phyloP scores from a whole-genome alignment of 2,888 invertebrate species.

The Lycia hirtaria region DNA sequence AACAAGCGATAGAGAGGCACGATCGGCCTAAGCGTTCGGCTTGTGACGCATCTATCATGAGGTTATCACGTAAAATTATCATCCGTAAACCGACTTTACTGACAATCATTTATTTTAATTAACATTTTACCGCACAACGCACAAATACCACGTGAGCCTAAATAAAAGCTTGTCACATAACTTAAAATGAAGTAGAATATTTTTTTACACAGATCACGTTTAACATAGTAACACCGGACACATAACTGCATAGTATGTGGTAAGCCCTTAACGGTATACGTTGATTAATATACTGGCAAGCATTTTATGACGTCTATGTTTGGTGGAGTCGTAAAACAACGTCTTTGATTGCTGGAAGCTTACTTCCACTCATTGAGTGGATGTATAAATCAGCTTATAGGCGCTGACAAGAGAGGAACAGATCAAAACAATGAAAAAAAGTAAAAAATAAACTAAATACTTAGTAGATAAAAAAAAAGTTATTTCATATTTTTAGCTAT shows the following conservation, averaged over 20 bases:
- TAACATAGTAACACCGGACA: conserved; percentile 25
- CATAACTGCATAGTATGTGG: conserved; percentile 35
- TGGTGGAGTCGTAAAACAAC: conserved; percentile 39
- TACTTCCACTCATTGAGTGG: conserved; percentile 34
- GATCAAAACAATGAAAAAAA: not conserved
- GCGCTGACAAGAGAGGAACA: not conserved
- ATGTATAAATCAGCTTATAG: conserved; percentile 29
- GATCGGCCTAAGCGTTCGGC: too few relatives aligned
- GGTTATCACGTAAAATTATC: too few relatives aligned
- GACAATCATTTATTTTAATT: too few relatives aligned
- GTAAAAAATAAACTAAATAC: not conserved
- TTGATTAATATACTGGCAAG: conserved; percentile 42
- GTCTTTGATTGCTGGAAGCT: conserved; percentile 42
- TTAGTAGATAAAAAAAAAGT: conserved; percentile 6
- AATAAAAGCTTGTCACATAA: not conserved
- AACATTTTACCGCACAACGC: too few relatives aligned
- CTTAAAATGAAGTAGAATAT: not conserved
- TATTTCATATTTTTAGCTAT: too few relatives aligned
- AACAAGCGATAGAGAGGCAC: too few relatives aligned
- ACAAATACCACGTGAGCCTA: too few relatives aligned
- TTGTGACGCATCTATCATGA: too few relatives aligned
- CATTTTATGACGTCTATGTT: conserved; percentile 43
- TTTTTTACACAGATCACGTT: conserved; percentile 30
- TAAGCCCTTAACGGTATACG: conserved; percentile 39
- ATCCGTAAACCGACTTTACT: too few relatives aligned